Percentiles rank a stretch among this genome's conserved stretches.
Evolutionary conservation across 2,797 vertebrate genomes (phyloP).

Genomic region (Anniella stebbinsi): DNA sequence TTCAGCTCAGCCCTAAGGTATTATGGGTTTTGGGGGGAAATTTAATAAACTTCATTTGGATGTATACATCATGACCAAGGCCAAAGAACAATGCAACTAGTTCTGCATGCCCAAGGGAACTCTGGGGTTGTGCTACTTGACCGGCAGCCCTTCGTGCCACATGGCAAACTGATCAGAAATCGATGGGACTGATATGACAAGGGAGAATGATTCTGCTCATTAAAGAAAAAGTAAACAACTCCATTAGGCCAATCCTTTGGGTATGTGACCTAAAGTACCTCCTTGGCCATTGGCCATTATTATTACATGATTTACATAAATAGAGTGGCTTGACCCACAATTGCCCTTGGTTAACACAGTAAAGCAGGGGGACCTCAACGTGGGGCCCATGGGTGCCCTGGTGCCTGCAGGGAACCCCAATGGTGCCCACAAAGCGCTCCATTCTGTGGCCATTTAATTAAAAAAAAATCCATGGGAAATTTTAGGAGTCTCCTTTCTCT

Average conservation of each 20-base stretch:
- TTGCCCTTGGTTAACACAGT: background rate
- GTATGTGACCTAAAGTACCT: background rate
- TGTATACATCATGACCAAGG: background rate
- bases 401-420: too few relatives aligned
- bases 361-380: too few relatives aligned
- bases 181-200: background rate
- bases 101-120: background rate
- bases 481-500: too few relatives aligned
- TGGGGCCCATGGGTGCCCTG: too few relatives aligned
- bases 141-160: background rate
- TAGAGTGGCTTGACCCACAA: background rate
- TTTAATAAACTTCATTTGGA: background rate
- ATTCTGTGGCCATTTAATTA: too few relatives aligned
- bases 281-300: background rate
- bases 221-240: background rate
- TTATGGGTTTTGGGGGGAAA: background rate
- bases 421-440: too few relatives aligned
- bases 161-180: background rate
- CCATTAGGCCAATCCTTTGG: background rate
- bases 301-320: conserved; percentile 3
- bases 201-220: background rate
- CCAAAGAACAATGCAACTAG: background rate
- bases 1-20: background rate
- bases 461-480: too few relatives aligned
- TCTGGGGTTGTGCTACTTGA: background rate